A percentile compares a stretch with the other conserved stretches of the same genome.
phyloP scores from a whole-genome alignment of 2,797 vertebrate genomes.

The Urophycis tenuis region DNA sequence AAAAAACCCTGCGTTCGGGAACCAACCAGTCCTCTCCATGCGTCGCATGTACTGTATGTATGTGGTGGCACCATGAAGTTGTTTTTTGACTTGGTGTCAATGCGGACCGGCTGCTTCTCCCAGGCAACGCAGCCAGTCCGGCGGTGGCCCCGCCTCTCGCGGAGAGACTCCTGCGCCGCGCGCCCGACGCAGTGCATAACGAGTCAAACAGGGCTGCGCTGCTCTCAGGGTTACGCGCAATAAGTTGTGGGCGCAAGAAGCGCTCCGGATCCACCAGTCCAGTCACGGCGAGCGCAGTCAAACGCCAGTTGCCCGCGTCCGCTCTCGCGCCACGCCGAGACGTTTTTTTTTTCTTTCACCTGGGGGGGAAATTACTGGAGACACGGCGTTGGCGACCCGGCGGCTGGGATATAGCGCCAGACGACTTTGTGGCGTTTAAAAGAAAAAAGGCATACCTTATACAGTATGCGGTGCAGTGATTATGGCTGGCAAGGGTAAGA shows the following conservation, averaged over 20 bases:
- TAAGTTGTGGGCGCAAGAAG: slow-evolving; percentile 56
- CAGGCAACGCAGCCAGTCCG: slow-evolving; percentile 21
- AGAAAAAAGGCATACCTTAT: slow-evolving; percentile 57
- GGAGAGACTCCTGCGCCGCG: slow-evolving; percentile 43
- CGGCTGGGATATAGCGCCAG: slow-evolving; percentile 21
- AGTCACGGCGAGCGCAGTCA: slow-evolving; percentile 11
- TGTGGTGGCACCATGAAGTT: too few species aligned
- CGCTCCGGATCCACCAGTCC: slow-evolving; percentile 20
- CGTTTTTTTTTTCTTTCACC: too few species aligned
- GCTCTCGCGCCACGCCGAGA: not conserved
- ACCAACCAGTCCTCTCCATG: too few species aligned
- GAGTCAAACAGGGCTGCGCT: slow-evolving; percentile 40
- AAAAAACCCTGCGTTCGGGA: too few species aligned
- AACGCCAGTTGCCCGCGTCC: too few species aligned
- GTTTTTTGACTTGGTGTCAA: too few species aligned
- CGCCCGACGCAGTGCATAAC: slow-evolving; percentile 54
- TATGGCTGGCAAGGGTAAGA: slow-evolving; percentile 95
- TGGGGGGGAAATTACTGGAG: slow-evolving; percentile 12
- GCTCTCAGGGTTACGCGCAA: slow-evolving; percentile 54
- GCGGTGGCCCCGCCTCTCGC: slow-evolving; percentile 51
- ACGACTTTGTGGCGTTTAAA: slow-evolving; percentile 57
- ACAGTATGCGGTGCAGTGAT: slow-evolving; percentile 92
- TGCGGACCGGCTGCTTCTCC: too few species aligned
- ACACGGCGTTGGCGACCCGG: slow-evolving; percentile 9
- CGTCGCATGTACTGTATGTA: too few species aligned